Evolutionary conservation across 2,888 invertebrate species (phyloP).

Genomic region (Conomelus anceps): DNA sequence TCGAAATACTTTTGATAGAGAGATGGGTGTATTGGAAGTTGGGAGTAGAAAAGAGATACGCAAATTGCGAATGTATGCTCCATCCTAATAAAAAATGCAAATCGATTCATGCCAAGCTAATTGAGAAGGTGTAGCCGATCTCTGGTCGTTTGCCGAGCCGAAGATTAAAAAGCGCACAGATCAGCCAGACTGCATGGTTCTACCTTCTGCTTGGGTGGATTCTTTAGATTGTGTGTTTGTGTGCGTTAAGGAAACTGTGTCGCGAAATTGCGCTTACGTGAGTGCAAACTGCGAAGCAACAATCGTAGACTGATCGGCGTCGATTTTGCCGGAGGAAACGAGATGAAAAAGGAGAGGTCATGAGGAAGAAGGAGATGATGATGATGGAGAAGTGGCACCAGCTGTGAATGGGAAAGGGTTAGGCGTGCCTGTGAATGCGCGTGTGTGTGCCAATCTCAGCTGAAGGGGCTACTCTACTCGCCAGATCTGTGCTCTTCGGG

Average conservation of each 20-base stretch:
- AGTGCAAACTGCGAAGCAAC: background rate
- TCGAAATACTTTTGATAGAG: background rate
- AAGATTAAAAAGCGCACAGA: background rate
- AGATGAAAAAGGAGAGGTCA: background rate
- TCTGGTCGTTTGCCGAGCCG: background rate
- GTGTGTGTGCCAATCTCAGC: background rate
- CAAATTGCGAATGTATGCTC: background rate
- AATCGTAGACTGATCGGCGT: background rate
- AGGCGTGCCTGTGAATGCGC: background rate
- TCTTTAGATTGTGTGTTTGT: background rate
- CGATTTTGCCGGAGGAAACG: background rate
- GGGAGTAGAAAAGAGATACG: background rate
- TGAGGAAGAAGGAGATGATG: too few species aligned
- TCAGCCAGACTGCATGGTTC: background rate
- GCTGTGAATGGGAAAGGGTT: background rate
- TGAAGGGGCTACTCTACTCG: background rate
- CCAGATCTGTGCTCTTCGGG: background rate
- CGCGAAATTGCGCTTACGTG: background rate
- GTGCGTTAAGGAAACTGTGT: background rate
- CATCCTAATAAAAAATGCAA: background rate
- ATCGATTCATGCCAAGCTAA: background rate
- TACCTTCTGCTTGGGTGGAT: background rate
- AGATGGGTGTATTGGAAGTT: background rate
- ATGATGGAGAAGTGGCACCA: background rate
- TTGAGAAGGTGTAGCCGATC: background rate